phyloP scores from a whole-genome alignment of 2,113 vertebrate species.

The Takifugu bimaculatus region DNA sequence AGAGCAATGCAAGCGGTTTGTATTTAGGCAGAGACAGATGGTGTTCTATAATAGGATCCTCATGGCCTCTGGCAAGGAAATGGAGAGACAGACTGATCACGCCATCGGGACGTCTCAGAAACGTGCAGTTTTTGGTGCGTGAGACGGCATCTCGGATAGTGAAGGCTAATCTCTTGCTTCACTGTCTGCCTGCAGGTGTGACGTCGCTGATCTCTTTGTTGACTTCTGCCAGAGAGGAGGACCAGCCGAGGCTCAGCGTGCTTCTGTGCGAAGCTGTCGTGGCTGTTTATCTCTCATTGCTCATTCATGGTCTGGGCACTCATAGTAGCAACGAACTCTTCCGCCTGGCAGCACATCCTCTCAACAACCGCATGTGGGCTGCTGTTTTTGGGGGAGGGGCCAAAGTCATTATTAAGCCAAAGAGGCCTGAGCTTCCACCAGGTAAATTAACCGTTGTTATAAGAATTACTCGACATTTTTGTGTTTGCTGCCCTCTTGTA shows the following conservation, averaged over 20 bases:
- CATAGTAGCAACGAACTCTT: constrained; percentile 92
- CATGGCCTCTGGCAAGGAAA: constrained; percentile 62
- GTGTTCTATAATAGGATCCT: constrained; percentile 62
- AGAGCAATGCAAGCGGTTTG: constrained; percentile 46
- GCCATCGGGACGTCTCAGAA: constrained; percentile 40
- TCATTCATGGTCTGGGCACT: constrained; percentile 92
- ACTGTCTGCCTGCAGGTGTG: constrained; percentile 78
- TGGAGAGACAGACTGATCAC: constrained; percentile 45
- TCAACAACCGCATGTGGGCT: constrained; percentile 96
- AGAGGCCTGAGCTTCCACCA: constrained; percentile 84
- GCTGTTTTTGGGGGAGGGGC: constrained; percentile 94
- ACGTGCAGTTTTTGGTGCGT: constrained; percentile 32
- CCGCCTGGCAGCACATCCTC: constrained; percentile 89
- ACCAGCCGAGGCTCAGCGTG: constrained; percentile 87
- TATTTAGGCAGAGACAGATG: constrained; percentile 68
- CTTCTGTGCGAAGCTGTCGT: constrained; percentile 93
- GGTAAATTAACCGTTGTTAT: constrained; percentile 66
- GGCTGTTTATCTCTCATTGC: constrained; percentile 90
- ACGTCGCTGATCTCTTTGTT: constrained; percentile 92
- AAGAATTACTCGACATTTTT: background rate
- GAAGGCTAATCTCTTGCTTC: background rate
- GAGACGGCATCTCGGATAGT: constrained; percentile 4
- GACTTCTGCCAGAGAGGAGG: constrained; percentile 87
- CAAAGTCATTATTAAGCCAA: constrained; percentile 89
- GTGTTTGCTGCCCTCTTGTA: constrained; percentile 2